Evolutionary conservation across 2,113 vertebrate species (phyloP).

Genomic region (Galemys pyrenaicus): DNA sequence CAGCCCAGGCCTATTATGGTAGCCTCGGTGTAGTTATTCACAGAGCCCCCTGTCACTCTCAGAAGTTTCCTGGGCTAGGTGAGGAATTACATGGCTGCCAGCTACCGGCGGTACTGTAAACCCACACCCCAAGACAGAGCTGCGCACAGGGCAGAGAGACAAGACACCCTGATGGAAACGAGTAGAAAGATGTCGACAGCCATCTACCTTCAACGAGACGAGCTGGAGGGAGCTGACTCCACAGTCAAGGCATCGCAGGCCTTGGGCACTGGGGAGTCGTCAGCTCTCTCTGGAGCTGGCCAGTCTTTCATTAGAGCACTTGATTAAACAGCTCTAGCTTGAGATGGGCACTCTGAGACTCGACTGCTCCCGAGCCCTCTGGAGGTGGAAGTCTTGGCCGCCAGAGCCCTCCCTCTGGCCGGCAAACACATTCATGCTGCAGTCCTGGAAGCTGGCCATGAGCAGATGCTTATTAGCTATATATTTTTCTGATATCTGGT

Average conservation of each 20-base stretch:
- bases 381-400: not conserved
- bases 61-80: not conserved
- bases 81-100: not conserved
- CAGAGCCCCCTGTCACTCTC: not conserved
- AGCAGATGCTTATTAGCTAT: not conserved
- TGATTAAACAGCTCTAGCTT: not conserved
- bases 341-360: not conserved
- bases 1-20: not conserved
- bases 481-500: not conserved
- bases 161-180: too few relatives aligned
- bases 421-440: rapidly evolving
- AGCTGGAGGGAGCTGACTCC: not conserved
- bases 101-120: not conserved
- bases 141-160: too few relatives aligned
- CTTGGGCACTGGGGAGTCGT: not conserved
- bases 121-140: too few relatives aligned
- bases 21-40: not conserved
- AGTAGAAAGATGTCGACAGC: not conserved
- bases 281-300: too few relatives aligned
- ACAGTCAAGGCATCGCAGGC: rapidly evolving
- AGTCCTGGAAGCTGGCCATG: rapidly evolving
- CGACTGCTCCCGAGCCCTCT: not conserved
- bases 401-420: not conserved
- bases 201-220: rapidly evolving
- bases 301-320: too few relatives aligned